phyloP scores from a whole-genome alignment of 2,113 vertebrate genomes.

The Laticauda laticaudata region DNA sequence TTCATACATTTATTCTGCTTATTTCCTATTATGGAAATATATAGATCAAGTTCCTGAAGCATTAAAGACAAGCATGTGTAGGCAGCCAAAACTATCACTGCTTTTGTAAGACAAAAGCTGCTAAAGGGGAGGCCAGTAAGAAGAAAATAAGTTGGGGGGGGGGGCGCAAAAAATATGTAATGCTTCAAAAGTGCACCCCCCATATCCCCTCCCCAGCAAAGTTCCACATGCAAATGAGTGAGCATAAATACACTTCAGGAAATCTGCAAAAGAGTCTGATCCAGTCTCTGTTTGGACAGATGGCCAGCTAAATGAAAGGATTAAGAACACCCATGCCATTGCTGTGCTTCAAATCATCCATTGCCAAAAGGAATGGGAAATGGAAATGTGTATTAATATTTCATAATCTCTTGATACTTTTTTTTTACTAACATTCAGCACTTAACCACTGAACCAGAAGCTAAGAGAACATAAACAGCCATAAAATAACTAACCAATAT shows the following conservation, averaged over 20 bases:
- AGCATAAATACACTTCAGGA: background rate
- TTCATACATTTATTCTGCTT: background rate
- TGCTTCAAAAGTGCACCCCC: background rate
- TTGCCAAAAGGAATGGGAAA: background rate
- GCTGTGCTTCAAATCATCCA: background rate
- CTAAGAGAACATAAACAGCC: background rate
- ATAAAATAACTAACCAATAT: background rate
- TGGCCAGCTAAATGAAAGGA: background rate
- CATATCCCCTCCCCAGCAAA: background rate
- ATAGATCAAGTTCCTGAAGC: background rate
- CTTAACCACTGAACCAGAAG: background rate
- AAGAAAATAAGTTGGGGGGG: background rate
- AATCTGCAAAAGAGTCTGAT: background rate
- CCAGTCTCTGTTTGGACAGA: background rate
- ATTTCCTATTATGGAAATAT: background rate
- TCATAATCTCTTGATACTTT: background rate
- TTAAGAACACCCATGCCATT: background rate
- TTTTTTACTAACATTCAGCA: background rate
- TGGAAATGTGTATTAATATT: background rate
- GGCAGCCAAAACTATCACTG: background rate
- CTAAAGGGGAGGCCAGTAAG: background rate
- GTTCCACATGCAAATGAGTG: background rate
- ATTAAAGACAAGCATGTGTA: background rate
- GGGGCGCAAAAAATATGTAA: background rate
- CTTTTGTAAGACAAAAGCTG: background rate